Evolutionary conservation across 2,113 vertebrate species (phyloP), one percentile per base, ranked within the genome.

Genomic region (Rafetus swinhoei): DNA sequence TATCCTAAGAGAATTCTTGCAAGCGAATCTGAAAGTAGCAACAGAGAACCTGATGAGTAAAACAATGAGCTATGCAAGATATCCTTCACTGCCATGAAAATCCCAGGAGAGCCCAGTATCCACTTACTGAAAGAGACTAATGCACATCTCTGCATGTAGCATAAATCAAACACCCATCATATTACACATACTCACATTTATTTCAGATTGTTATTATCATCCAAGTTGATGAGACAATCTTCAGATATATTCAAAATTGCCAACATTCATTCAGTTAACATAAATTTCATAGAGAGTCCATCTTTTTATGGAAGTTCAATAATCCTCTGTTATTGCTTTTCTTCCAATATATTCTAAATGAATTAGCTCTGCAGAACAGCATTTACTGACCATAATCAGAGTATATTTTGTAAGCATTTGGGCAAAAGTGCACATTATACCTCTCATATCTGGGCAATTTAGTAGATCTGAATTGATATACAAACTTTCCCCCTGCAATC

Each of bases 11-110:
- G 79, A 39, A 90, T 65, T 86, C 59, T 86, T 84, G 35, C 39
- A 85, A 82, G 79, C 92, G 86, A 92, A 95, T 96, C 85, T 91
- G 82, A 92, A 96, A 96, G 85, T 65, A 90, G 54, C 81, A 87
- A 81, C 72, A 45, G 65, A 87, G 62, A 93, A 95, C 54, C 87
- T 87, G 83, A 92, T 12, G 77, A 83, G 86, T 60, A 94, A 96
- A 97, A 96, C 91, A 97, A 86, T 69, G 80, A 96, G 74, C 54
- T 85, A 1, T 7, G 86, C 90, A 72, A 87, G 89, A 96, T 83
- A 82, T n/a, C 79, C 27, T 95, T 86, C 86, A 55, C 22, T 65
- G 55, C 16, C 65, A 82, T 9, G 1, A 77, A 53, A 85, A 89
- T 50, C 87, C 84, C 87, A 84, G 74, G 57, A 56, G 80, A 85